phyloP scores from a whole-genome alignment of 2,113 vertebrate genomes.

The Sakesphorus luctuosus region DNA sequence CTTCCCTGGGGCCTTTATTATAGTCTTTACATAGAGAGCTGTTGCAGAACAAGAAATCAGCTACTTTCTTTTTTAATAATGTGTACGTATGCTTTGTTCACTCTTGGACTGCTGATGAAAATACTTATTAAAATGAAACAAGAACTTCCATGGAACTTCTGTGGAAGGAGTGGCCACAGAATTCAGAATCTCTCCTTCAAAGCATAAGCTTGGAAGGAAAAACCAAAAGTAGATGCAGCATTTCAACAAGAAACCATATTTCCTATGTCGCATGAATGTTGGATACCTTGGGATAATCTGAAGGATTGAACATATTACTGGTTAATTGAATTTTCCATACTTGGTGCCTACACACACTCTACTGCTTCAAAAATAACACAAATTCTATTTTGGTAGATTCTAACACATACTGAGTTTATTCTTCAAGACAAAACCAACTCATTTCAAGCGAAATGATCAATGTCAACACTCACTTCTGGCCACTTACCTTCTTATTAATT shows the following conservation, averaged over 20 bases:
- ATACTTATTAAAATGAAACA: neutral
- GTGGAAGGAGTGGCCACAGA: neutral
- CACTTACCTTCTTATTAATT: neutral
- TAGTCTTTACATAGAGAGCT: neutral
- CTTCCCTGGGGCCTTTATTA: neutral
- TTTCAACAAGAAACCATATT: neutral
- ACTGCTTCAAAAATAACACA: neutral
- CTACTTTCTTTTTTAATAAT: neutral
- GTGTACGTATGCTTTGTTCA: neutral
- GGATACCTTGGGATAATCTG: neutral
- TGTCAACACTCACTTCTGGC: neutral
- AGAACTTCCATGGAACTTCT: neutral
- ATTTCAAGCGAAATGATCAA: neutral
- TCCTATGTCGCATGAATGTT: fast-evolving
- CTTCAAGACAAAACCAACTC: neutral
- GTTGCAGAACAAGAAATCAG: neutral
- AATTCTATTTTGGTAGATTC: neutral
- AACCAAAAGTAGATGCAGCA: fast-evolving
- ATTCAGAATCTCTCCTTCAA: neutral
- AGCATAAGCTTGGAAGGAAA: neutral
- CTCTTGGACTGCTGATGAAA: neutral
- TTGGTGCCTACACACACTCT: neutral
- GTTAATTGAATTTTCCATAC: neutral
- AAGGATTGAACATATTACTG: neutral
- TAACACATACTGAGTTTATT: neutral